A percentile compares a stretch with the other conserved stretches of the same genome.
These are phyloP conservation scores for Xestia ashworthii DNA, from an alignment of 2,888 invertebrate species.

Conservation along the genomic window DNA sequence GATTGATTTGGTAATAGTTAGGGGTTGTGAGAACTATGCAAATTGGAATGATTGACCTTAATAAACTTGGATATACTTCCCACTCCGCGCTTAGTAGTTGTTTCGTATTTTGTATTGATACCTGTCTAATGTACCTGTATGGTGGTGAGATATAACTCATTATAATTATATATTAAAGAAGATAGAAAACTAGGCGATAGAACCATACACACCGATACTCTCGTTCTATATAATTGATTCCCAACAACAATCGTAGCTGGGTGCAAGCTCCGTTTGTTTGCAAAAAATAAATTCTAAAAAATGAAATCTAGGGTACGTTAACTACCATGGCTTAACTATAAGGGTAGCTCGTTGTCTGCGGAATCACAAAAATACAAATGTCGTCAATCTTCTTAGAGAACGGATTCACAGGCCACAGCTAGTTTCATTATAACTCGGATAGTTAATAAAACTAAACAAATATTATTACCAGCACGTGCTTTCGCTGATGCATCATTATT, in stretches of 20 bases:
- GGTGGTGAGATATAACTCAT: no score
- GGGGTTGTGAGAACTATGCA: neutral
- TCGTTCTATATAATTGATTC: neutral
- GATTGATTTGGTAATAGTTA: neutral
- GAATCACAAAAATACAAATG: neutral
- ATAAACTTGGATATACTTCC: neutral
- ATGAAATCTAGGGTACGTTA: neutral
- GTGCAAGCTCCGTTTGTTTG: no score
- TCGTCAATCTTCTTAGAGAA: neutral
- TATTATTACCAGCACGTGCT: neutral
- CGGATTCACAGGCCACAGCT: neutral
- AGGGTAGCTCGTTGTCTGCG: neutral
- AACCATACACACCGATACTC: neutral
- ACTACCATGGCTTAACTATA: no score
- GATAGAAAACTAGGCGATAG: no score
- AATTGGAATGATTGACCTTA: neutral
- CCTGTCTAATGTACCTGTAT: no score
- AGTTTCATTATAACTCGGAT: neutral
- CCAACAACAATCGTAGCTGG: neutral
- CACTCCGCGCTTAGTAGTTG: no score
- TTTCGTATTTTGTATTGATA: no score
- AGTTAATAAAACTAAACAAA: neutral
- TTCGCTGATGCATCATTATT: constrained; percentile 39
- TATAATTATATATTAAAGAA: no score
- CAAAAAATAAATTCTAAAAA: neutral